Conservation (phyloP, 1,140 invertebrate species). For the Nomia melanderi region DNA sequence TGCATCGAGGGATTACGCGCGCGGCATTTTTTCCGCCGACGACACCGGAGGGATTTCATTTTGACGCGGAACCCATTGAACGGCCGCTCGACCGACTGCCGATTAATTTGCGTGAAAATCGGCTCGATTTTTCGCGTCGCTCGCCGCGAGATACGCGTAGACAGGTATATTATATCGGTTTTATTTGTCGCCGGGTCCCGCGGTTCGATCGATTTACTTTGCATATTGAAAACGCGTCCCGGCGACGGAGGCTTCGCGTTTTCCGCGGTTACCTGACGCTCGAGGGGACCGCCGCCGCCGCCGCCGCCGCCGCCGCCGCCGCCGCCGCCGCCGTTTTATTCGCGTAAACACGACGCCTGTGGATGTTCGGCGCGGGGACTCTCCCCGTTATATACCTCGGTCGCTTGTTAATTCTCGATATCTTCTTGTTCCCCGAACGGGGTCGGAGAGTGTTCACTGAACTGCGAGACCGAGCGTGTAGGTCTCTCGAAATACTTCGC, state of each 20-base stretch:
- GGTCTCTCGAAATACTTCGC: conserved; percentile 11
- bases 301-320: too few species aligned
- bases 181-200: conserved; percentile 20
- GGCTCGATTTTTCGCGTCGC: conserved; percentile 17
- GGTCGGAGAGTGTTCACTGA: not conserved
- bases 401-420: conserved; percentile 2
- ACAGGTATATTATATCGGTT: conserved; percentile 23
- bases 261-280: too few species aligned
- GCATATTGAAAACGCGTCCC: conserved; percentile 29
- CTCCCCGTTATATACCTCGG: conserved; percentile 1
- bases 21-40: not conserved
- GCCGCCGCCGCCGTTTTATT: not conserved
- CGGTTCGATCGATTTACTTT: conserved; percentile 25
- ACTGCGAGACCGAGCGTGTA: not conserved
- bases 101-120: conserved; percentile 25
- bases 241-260: too few species aligned
- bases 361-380: not conserved
- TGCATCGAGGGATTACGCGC: too few species aligned
- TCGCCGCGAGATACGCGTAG: not conserved
- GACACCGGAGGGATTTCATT: conserved; percentile 18
- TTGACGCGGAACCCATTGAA: conserved; percentile 6
- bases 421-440: not conserved
- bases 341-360: not conserved
- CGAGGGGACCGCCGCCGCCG: too few species aligned
- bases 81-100: not conserved